A percentile compares a stretch with the other conserved stretches of the same genome.
Evolutionary conservation across 2,888 invertebrate species (phyloP).

Genomic region (Coleophora flavipennella): DNA sequence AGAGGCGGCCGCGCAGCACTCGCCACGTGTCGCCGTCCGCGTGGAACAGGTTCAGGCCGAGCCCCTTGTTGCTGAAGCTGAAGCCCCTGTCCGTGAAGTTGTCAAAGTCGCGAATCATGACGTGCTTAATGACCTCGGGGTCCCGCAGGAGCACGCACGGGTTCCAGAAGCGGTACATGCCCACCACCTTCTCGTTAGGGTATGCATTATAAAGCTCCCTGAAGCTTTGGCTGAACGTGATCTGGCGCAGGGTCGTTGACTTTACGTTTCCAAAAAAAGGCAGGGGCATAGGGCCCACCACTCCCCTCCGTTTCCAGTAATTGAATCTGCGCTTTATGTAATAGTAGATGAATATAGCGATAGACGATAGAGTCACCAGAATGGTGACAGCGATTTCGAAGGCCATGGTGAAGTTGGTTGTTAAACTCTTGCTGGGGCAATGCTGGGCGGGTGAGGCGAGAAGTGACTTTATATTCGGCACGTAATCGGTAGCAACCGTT

Average conservation of each 20-base stretch:
- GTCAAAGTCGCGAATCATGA: constrained; percentile 43
- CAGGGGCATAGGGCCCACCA: constrained; percentile 27
- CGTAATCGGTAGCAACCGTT: too few relatives aligned
- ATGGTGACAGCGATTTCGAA: background rate
- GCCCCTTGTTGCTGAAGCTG: constrained; percentile 29
- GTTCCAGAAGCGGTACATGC: constrained; percentile 34
- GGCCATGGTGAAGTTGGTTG: too few relatives aligned
- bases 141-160: constrained; percentile 39
- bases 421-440: too few relatives aligned
- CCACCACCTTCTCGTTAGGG: constrained; percentile 38
- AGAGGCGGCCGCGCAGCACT: constrained; percentile 29
- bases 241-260: constrained; percentile 21
- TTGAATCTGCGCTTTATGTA: constrained; percentile 35
- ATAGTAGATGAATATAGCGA: constrained; percentile 16
- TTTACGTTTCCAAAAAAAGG: constrained; percentile 33
- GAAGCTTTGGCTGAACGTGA: constrained; percentile 19
- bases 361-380: too few relatives aligned
- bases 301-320: constrained; percentile 34
- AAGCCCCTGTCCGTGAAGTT: constrained; percentile 35
- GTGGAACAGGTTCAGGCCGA: constrained; percentile 38
- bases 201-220: constrained; percentile 29
- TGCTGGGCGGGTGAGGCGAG: too few relatives aligned
- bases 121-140: constrained; percentile 35
- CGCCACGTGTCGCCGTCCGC: constrained; percentile 37
- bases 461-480: too few relatives aligned